phyloP scores from a whole-genome alignment of 2,113 vertebrate genomes.

The Actenoides hombroni region DNA sequence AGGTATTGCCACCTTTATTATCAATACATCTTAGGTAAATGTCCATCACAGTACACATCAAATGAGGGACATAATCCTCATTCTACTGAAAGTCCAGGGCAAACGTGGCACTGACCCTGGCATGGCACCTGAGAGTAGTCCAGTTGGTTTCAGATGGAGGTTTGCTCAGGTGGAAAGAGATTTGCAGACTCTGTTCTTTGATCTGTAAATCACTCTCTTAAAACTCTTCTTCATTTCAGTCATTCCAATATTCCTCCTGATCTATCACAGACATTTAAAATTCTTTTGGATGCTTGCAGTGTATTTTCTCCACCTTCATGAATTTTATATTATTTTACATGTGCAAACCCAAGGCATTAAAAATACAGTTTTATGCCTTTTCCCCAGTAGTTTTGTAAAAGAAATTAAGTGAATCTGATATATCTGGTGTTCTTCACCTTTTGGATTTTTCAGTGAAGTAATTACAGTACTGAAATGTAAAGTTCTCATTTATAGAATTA shows the following conservation, averaged over 20 bases:
- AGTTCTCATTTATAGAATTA: neutral
- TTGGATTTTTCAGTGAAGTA: neutral
- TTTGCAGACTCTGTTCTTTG: neutral
- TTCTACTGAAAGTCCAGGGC: neutral
- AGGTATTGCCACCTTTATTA: neutral
- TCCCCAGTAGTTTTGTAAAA: neutral
- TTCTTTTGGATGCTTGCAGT: conserved; percentile 22
- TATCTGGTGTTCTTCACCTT: neutral
- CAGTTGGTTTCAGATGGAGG: neutral
- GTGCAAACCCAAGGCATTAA: neutral
- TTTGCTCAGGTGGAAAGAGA: conserved; percentile 3
- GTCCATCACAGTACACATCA: neutral
- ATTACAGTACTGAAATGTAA: neutral
- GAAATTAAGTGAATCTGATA: neutral
- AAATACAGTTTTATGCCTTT: neutral
- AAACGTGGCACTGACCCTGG: neutral
- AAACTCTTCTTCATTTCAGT: neutral
- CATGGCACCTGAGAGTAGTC: neutral
- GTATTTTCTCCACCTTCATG: conserved; percentile 5
- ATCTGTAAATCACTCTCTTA: neutral
- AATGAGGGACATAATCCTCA: neutral
- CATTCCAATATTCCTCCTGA: neutral
- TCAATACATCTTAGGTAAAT: neutral
- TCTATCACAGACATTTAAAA: neutral
- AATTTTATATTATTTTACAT: conserved; percentile 18